Evolutionary conservation across 2,888 invertebrate species (phyloP).

Genomic region (Parnassius smintheus): DNA sequence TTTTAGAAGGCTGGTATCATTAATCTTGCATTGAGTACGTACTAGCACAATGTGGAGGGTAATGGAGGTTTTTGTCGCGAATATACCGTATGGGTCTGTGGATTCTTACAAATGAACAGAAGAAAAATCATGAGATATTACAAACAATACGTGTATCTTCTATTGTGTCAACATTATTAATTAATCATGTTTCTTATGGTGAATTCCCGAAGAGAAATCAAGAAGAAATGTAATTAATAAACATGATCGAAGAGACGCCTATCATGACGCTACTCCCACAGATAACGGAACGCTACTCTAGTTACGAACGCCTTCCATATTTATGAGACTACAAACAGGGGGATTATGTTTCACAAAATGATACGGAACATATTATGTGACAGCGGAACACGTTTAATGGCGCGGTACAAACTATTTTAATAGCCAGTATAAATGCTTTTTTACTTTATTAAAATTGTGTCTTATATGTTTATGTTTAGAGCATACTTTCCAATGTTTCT

Average conservation of each 20-base stretch:
- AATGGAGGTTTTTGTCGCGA: constrained; percentile 68
- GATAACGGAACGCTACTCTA: constrained; percentile 26
- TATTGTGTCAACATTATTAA: constrained; percentile 59
- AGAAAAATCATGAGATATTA: constrained; percentile 37
- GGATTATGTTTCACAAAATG: constrained; percentile 37
- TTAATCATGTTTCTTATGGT: constrained; percentile 47
- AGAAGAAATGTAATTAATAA: constrained; percentile 35
- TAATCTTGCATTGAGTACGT: constrained; percentile 76
- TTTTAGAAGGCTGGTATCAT: constrained; percentile 63
- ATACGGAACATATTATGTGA: constrained; percentile 46
- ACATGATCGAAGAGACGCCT: constrained; percentile 31
- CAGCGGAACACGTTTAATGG: constrained; percentile 50
- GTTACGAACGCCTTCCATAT: constrained; percentile 28
- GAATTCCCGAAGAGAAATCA: constrained; percentile 20
- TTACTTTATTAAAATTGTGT: constrained; percentile 9
- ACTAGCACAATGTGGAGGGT: constrained; percentile 56
- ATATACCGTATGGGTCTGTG: constrained; percentile 44
- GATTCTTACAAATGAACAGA: constrained; percentile 44
- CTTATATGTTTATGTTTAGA: constrained; percentile 8
- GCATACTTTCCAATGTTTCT: constrained; percentile 4
- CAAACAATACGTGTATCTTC: constrained; percentile 47
- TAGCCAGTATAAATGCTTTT: constrained; percentile 7
- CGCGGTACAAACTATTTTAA: constrained; percentile 30
- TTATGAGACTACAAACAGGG: constrained; percentile 26
- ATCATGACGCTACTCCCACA: constrained; percentile 27